Base-by-base conservation (phyloP, 2,888 invertebrate species). In the Lapara coniferarum region DNA sequence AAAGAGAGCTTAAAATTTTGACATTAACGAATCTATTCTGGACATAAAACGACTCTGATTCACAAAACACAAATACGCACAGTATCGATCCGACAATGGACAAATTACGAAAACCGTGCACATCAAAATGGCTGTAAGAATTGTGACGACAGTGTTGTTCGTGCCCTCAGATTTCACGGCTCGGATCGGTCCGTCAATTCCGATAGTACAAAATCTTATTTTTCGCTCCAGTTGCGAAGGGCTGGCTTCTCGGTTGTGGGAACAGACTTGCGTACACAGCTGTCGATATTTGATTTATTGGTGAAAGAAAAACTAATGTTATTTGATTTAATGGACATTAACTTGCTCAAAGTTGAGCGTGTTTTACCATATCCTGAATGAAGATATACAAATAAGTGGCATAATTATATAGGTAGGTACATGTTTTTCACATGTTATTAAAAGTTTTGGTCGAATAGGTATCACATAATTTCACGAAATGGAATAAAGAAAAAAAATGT, bases 111-210 rank as follows among this genome's bases (percentile, higher is more conserved):
- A 55, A 53, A 55, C 16, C 55, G 55, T 55, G 55, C 12, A 19
- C 10, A 19, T 2, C 19, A 19, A 55, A 19, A 19, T 10, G 19
- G 8, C 13, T 51, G 37, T 4, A 37, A 37, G 37, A 8, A 37
- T 55, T 55, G 10, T 55, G 55, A 55, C 10, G 52, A 66, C 56
- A 46, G 66, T 69, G 71, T 59, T 44, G 72, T 66, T 78, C 84
- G 84, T 83, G 83, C 73, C 75, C 73, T 70, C 59, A 66, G 70
- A 84, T 85, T 85, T 81, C 78, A 84, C 80, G 81, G 78, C 37
- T 66, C 74, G 75, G 10, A 55, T 55, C 72, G 70, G 75, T 76
- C 74, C 73, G 71, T 55, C 68, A 70, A 76, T 74, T 73, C 71
- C 69, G 68, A 52, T 69, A 69, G 70, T 75, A 72, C 66, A 70